phyloP scores from a whole-genome alignment of 1,140 invertebrate genomes.

The Phocides pigmalion region DNA sequence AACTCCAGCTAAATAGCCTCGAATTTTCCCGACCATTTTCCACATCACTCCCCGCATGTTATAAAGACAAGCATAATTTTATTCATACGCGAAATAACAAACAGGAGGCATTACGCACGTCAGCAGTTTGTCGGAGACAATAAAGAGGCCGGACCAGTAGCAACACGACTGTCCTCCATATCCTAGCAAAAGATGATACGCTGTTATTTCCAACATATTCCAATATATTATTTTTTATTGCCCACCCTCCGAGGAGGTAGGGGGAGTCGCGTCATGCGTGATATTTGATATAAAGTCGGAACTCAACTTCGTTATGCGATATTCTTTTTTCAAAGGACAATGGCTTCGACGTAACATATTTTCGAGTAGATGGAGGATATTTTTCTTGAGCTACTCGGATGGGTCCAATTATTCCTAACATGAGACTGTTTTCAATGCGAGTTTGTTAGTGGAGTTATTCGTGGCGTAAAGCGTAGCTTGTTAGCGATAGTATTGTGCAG shows the following conservation, averaged over 20 bases:
- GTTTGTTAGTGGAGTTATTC: conserved; percentile 60
- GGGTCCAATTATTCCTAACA: conserved; percentile 77
- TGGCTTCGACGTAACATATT: conserved; percentile 76
- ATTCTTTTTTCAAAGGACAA: conserved; percentile 83
- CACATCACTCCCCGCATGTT: conserved; percentile 43
- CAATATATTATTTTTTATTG: conserved; percentile 85
- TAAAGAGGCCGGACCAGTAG: conserved; percentile 75
- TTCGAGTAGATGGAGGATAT: conserved; percentile 72
- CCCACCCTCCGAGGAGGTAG: conserved; percentile 57
- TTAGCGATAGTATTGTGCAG: conserved; percentile 38
- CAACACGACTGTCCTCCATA: conserved; percentile 67
- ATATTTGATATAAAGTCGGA: conserved; percentile 83
- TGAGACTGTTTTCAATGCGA: conserved; percentile 64
- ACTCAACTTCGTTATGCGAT: conserved; percentile 81
- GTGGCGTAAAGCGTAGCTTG: conserved; percentile 42
- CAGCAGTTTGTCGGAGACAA: conserved; percentile 68
- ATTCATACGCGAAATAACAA: conserved; percentile 63
- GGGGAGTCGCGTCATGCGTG: conserved; percentile 76
- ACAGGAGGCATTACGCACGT: conserved; percentile 53
- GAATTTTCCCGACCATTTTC: conserved; percentile 32
- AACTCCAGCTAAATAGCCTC: conserved; percentile 24
- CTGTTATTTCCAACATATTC: conserved; percentile 85
- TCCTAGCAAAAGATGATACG: conserved; percentile 79
- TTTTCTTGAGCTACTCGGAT: conserved; percentile 69
- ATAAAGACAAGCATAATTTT: conserved; percentile 58